These are phyloP conservation scores for Hofmannophila pseudospretella DNA, from an alignment of 2,888 invertebrate species.

Conservation along the genomic window DNA sequence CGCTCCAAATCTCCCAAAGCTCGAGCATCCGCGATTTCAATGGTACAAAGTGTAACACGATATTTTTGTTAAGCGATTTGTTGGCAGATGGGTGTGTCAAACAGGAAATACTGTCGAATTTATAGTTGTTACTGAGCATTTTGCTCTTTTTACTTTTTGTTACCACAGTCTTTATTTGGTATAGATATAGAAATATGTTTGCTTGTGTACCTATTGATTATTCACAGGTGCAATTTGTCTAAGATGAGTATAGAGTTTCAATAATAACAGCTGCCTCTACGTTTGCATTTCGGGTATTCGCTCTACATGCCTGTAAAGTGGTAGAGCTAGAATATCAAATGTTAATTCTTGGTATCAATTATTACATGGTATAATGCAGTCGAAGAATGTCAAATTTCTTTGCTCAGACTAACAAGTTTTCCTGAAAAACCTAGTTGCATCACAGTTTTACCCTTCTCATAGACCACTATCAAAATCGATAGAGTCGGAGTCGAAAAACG, in stretches of 20 bases:
- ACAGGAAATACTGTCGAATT: constrained; percentile 67
- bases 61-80: constrained; percentile 69
- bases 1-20: constrained; percentile 52
- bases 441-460: too few species aligned
- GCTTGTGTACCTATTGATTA: constrained; percentile 43
- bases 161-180: constrained; percentile 2
- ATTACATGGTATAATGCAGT: too few species aligned
- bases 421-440: too few species aligned
- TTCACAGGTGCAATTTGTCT: constrained; percentile 29
- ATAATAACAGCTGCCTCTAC: constrained; percentile 27
- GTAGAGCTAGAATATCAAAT: constrained; percentile 12
- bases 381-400: too few species aligned
- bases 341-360: constrained; percentile 2
- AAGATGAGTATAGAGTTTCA: constrained; percentile 31
- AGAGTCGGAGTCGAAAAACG: too few species aligned
- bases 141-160: constrained; percentile 41
- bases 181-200: constrained; percentile 34
- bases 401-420: too few species aligned
- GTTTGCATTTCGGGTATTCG: constrained; percentile 14
- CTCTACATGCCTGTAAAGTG: constrained; percentile 14
- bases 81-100: constrained; percentile 65
- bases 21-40: constrained; percentile 53
- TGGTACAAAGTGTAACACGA: constrained; percentile 56
- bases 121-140: constrained; percentile 56
- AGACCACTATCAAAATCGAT: too few species aligned